Conservation (phyloP, 2,113 vertebrate species). For the Austrofundulus limnaeus region DNA sequence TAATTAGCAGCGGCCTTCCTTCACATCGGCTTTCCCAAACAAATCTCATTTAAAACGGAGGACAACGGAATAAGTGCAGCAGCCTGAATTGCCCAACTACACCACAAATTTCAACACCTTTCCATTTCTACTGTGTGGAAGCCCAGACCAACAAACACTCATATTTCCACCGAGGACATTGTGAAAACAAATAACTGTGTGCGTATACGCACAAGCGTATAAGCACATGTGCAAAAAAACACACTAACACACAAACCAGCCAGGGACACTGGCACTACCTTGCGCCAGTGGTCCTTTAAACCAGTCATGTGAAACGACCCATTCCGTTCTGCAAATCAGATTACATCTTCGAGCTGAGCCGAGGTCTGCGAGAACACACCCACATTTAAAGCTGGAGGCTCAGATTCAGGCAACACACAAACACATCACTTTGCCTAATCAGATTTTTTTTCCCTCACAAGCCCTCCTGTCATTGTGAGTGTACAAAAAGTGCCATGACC, state of each 20-base stretch:
- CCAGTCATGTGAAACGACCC: constrained; percentile 81
- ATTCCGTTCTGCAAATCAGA: constrained; percentile 79
- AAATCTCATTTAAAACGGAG: constrained; percentile 31
- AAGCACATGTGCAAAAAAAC: constrained; percentile 6
- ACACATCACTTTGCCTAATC: constrained; percentile 49
- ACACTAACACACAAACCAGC: constrained; percentile 31
- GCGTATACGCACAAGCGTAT: constrained; percentile 4
- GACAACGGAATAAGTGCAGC: constrained; percentile 30
- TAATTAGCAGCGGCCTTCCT: constrained; percentile 52
- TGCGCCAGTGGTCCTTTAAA: constrained; percentile 75
- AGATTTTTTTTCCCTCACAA: constrained; percentile 54
- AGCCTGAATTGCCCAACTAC: constrained; percentile 34
- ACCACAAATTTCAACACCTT: constrained; percentile 56
- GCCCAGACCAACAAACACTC: constrained; percentile 29
- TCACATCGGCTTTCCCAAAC: constrained; percentile 49
- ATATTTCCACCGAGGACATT: constrained; percentile 18
- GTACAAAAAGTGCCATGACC: constrained; percentile 7
- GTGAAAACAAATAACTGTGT: constrained; percentile 42
- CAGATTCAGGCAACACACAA: constrained; percentile 27
- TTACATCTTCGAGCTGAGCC: constrained; percentile 75
- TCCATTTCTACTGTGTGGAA: constrained; percentile 38
- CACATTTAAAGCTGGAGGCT: constrained; percentile 45
- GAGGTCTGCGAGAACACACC: constrained; percentile 60
- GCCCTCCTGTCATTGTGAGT: constrained; percentile 18
- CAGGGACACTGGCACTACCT: constrained; percentile 74